Percentiles rank a stretch among this genome's conserved stretches.
phyloP scores from a whole-genome alignment of 2,113 vertebrate genomes.

The Osmerus eperlanus region DNA sequence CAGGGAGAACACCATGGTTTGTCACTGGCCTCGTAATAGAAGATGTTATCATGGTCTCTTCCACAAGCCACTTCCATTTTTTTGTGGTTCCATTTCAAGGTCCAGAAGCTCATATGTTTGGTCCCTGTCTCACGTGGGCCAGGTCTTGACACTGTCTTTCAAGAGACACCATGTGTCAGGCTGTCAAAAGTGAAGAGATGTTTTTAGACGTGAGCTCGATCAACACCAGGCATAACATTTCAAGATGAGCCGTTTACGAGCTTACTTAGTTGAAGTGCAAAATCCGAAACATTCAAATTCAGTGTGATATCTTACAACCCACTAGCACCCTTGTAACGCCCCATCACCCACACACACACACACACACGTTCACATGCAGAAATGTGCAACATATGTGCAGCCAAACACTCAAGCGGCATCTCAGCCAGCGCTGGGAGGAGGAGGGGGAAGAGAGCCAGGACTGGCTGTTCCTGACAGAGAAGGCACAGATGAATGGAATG shows the following conservation, averaged over 20 bases:
- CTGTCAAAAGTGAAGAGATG: too few species aligned
- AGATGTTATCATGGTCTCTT: too few species aligned
- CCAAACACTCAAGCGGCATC: constrained; percentile 12
- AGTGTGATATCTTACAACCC: constrained; percentile 14
- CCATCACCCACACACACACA: neutral
- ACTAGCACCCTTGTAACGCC: constrained; percentile 11
- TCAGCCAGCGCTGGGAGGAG: constrained; percentile 3
- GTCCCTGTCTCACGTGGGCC: too few species aligned
- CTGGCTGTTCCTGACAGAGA: neutral
- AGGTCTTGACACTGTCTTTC: too few species aligned
- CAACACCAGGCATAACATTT: too few species aligned
- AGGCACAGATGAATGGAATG: too few species aligned
- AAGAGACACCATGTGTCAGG: too few species aligned
- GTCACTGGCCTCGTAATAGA: neutral
- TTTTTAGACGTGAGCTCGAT: too few species aligned
- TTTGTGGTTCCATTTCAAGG: too few species aligned
- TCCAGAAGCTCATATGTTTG: too few species aligned
- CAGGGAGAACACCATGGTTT: constrained; percentile 3
- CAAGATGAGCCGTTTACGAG: neutral
- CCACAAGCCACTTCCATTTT: too few species aligned
- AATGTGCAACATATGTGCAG: constrained; percentile 27
- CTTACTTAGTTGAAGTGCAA: neutral
- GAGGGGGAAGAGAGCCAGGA: neutral
- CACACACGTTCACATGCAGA: constrained; percentile 4
- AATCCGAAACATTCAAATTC: constrained; percentile 36